These are phyloP conservation scores for Siderastrea radians DNA, from an alignment of 92 coral and sea anemone genomes.

Conservation along the genomic window DNA sequence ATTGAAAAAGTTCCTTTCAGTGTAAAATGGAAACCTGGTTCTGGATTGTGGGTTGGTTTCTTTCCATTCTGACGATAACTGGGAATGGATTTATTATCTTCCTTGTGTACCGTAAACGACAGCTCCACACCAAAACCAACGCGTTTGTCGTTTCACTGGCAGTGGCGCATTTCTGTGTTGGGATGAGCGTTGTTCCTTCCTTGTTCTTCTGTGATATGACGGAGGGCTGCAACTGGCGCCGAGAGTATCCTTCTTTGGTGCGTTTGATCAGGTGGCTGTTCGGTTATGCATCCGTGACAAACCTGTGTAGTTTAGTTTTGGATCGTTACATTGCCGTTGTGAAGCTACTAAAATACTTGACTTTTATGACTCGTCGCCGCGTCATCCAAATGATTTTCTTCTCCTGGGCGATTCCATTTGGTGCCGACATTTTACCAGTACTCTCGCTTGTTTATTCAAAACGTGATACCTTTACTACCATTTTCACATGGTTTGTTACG, in stretches of 20 bases:
- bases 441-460: background rate
- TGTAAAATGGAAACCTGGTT: too few species aligned
- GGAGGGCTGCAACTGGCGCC: background rate
- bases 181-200: too few species aligned
- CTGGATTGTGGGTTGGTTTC: too few species aligned
- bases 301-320: constrained; percentile 1
- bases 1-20: too few species aligned
- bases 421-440: background rate
- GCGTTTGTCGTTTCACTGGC: too few species aligned
- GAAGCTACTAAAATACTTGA: background rate
- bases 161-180: too few species aligned
- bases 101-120: too few species aligned
- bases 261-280: background rate
- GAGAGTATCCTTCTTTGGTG: background rate
- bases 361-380: background rate
- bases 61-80: too few species aligned
- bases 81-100: too few species aligned
- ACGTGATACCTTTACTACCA: background rate
- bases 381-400: background rate
- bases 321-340: constrained; percentile 2
- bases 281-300: background rate
- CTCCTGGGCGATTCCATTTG: constrained; percentile 10
- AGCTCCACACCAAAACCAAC: too few species aligned
- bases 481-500: too few species aligned
- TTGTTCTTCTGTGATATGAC: background rate